Conservation (phyloP, 2,797 vertebrate genomes). For the Rachycentron canadum region DNA sequence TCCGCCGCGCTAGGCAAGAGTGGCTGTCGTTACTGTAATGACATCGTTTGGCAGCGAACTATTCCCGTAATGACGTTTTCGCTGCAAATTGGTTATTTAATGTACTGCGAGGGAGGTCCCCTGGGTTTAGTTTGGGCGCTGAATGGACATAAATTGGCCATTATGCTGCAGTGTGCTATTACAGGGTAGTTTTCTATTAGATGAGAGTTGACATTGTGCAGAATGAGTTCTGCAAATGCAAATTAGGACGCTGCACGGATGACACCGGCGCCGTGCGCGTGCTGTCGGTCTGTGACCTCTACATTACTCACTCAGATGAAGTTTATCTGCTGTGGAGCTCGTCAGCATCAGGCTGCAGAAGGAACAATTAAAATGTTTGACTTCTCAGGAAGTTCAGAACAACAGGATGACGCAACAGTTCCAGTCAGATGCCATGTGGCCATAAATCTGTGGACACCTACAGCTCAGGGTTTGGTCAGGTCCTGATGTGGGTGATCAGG, state of each 20-base stretch:
- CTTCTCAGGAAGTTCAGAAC: conserved; percentile 3
- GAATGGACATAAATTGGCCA: conserved; percentile 54
- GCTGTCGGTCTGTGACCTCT: conserved; percentile 50
- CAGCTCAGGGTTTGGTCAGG: too few relatives aligned
- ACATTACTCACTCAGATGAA: conserved; percentile 26
- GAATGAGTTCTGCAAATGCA: conserved; percentile 49
- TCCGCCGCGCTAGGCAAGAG: conserved; percentile 8
- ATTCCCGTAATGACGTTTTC: conserved; percentile 58
- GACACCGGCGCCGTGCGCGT: conserved; percentile 5
- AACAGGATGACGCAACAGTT: not conserved
- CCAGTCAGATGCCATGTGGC: not conserved
- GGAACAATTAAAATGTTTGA: conserved; percentile 32
- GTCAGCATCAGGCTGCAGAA: not conserved
- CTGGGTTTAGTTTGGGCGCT: conserved; percentile 27
- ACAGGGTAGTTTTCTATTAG: conserved; percentile 34
- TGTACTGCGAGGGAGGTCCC: conserved; percentile 41
- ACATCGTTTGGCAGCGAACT: conserved; percentile 61
- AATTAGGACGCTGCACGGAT: conserved; percentile 40
- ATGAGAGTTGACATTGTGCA: conserved; percentile 46
- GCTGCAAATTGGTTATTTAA: conserved; percentile 65
- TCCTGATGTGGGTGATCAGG: too few relatives aligned
- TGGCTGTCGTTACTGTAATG: conserved; percentile 56
- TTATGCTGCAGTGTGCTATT: conserved; percentile 47
- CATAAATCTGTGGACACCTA: not conserved
- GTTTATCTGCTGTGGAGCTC: conserved; percentile 21